Evolutionary conservation across 2,113 vertebrate species (phyloP).

Genomic region (Hemiprocne comata): DNA sequence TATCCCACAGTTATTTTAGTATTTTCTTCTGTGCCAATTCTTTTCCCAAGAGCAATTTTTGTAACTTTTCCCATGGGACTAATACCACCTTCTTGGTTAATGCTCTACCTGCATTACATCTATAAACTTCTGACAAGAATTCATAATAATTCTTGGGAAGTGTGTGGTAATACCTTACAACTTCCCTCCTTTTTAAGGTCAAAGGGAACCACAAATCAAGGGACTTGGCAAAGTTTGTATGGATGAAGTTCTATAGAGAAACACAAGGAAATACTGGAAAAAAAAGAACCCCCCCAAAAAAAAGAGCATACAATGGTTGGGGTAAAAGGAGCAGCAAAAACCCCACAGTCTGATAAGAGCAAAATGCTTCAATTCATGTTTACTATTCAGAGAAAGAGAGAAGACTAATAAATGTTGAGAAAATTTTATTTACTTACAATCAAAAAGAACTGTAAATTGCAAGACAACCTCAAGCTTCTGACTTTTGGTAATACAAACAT

Average conservation of each 20-base stretch:
- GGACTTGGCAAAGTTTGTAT: neutral
- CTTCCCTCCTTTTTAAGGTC: neutral
- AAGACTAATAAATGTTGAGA: neutral
- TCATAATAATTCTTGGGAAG: neutral
- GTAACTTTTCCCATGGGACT: neutral
- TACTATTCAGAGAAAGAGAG: neutral
- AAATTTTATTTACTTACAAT: neutral
- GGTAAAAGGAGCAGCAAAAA: neutral
- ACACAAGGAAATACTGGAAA: neutral
- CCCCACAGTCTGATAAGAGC: accelerated
- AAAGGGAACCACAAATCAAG: neutral
- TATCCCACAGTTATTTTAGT: neutral
- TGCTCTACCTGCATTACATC: neutral
- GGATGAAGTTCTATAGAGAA: neutral
- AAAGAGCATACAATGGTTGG: neutral
- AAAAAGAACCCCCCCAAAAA: neutral
- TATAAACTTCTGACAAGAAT: neutral
- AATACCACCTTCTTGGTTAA: neutral
- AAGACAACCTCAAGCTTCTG: neutral
- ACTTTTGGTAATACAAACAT: neutral
- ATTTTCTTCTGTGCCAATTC: neutral
- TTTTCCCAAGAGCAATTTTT: neutral
- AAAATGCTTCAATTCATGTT: neutral
- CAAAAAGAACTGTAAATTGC: neutral
- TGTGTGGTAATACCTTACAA: neutral